These are phyloP conservation scores for Chondrilla cf. caribensis DNA, from an alignment of 37 sponge, comb jelly and placozoan genomes.

Conservation along the genomic window DNA sequence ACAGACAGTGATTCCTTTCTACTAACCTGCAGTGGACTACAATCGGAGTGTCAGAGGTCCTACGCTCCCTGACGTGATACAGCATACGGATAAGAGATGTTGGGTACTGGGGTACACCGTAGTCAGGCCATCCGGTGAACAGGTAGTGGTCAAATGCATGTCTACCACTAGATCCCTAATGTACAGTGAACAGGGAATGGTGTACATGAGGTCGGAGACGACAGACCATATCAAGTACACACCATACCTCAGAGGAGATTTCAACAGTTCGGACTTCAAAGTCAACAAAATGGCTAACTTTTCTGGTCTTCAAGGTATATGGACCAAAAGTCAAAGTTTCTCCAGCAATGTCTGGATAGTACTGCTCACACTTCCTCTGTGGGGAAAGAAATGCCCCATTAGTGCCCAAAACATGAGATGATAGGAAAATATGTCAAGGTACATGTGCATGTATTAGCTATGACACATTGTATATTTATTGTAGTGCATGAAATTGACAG, in stretches of 20 bases:
- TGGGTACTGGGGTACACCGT: background rate
- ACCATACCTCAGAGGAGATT: background rate
- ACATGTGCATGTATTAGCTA: no score
- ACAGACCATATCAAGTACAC: background rate
- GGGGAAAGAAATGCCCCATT: no score
- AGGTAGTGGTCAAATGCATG: constrained; percentile 4
- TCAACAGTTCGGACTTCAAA: constrained; percentile 7
- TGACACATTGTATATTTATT: no score
- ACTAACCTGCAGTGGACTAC: background rate
- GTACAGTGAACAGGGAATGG: background rate
- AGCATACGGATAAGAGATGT: background rate
- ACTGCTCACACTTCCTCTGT: constrained; percentile 20
- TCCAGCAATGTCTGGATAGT: background rate
- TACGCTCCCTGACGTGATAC: background rate
- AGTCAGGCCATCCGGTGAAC: constrained; percentile 12
- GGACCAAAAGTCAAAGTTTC: background rate
- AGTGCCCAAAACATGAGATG: no score
- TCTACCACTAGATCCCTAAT: background rate
- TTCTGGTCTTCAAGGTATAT: background rate
- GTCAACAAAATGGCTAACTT: background rate
- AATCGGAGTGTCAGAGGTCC: background rate
- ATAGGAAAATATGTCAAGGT: no score
- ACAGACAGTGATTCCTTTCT: no score
- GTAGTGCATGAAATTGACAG: no score
- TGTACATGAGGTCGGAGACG: background rate